A percentile compares a stretch with the other conserved stretches of the same genome.
Conservation (phyloP, 2,888 invertebrate genomes). For the Ametastegia equiseti region DNA sequence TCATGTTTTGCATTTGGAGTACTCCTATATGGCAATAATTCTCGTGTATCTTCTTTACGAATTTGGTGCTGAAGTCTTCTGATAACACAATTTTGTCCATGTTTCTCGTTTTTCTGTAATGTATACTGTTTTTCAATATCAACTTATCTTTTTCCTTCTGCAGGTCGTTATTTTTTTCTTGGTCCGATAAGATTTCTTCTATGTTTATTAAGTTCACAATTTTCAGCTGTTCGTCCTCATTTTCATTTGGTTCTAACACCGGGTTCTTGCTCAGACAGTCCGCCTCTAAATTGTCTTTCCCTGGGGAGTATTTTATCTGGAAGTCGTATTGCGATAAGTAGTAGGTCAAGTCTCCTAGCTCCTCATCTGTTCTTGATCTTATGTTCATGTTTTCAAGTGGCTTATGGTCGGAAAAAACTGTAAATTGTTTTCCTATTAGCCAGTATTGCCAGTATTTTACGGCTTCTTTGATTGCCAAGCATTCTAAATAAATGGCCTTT, state of each 20-base stretch:
- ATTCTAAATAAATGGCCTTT: too few relatives aligned
- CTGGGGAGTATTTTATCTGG: not conserved
- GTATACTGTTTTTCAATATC: not conserved
- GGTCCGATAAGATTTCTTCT: not conserved
- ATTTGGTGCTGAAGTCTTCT: not conserved
- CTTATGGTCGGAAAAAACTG: constrained; percentile 55
- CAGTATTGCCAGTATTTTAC: too few relatives aligned
- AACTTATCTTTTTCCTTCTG: not conserved
- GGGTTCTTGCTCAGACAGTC: not conserved
- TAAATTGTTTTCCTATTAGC: too few relatives aligned
- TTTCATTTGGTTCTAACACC: constrained; percentile 58
- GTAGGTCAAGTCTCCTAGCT: not conserved
- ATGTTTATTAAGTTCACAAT: constrained; percentile 5
- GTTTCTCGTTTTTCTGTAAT: not conserved
- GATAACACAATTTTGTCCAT: not conserved
- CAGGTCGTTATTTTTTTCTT: not conserved
- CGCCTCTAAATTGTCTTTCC: not conserved
- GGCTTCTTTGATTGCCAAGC: too few relatives aligned
- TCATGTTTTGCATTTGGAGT: not conserved
- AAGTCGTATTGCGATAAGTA: not conserved
- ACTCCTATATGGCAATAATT: constrained; percentile 16
- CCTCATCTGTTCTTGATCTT: constrained; percentile 48
- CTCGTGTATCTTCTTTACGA: constrained; percentile 1
- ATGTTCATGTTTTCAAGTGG: constrained; percentile 62
- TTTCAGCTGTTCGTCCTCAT: constrained; percentile 53